phyloP scores from a whole-genome alignment of 2,113 vertebrate species.

The Gasterosteus nipponicus region DNA sequence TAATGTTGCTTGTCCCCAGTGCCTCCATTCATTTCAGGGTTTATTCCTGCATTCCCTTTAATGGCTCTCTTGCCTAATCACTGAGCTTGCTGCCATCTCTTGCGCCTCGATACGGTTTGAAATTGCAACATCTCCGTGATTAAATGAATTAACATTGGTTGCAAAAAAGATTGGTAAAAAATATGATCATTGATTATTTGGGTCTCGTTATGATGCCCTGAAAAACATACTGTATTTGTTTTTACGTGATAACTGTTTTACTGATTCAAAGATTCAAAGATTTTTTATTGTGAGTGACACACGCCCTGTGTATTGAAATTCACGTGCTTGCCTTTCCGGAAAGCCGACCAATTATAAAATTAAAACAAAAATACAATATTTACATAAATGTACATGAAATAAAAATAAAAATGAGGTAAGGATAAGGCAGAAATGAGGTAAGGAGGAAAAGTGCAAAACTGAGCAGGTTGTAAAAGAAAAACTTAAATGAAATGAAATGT shows the following conservation, averaged over 20 bases:
- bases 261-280: too few species aligned
- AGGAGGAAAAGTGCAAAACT: too few species aligned
- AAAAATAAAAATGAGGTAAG: too few species aligned
- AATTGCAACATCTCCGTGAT: neutral
- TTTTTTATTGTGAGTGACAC: too few species aligned
- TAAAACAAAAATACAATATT: too few species aligned
- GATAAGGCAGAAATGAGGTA: too few species aligned
- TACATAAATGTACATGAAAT: too few species aligned
- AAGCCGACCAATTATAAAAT: too few species aligned
- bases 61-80: neutral
- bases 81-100: neutral
- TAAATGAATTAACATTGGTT: neutral
- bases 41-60: slow-evolving; percentile 43
- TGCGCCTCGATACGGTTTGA: slow-evolving; percentile 1
- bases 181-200: neutral
- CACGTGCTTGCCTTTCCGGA: too few species aligned
- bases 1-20: slow-evolving; percentile 28
- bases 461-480: too few species aligned
- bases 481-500: too few species aligned
- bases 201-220: neutral
- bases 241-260: neutral
- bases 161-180: neutral
- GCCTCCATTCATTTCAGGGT: slow-evolving; percentile 41
- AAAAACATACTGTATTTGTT: neutral
- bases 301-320: too few species aligned